A percentile compares a stretch with the other conserved stretches of the same genome.
Conservation (phyloP, 2,888 invertebrate species). For the Nesidiocoris tenuis region DNA sequence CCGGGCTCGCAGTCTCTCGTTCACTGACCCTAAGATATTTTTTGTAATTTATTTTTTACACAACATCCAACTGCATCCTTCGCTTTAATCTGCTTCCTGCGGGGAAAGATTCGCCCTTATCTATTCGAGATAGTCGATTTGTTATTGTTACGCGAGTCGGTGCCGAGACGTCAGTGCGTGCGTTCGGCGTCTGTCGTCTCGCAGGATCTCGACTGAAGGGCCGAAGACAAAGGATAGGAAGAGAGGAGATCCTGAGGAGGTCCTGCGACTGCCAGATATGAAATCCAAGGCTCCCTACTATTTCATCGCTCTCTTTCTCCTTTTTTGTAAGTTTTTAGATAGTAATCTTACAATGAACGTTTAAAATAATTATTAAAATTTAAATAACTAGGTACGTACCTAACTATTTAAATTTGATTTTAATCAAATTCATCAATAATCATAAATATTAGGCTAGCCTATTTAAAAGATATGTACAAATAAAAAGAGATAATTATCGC, state of each 20-base stretch:
- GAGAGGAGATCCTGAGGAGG: neutral
- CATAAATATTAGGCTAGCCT: too few species aligned
- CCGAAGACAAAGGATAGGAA: neutral
- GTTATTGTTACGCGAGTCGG: too few species aligned
- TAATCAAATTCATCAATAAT: too few species aligned
- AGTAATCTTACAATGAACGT: too few species aligned
- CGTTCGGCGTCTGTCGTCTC: neutral
- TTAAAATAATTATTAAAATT: too few species aligned
- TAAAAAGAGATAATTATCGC: too few species aligned
- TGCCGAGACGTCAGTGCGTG: neutral
- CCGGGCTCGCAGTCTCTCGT: neutral
- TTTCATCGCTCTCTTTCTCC: neutral
- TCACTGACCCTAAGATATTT: neutral
- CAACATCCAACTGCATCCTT: neutral
- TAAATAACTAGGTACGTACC: too few species aligned
- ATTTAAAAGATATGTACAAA: too few species aligned
- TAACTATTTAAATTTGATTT: too few species aligned
- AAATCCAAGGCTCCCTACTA: neutral
- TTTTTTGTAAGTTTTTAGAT: neutral
- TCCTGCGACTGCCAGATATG: neutral
- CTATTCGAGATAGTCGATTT: neutral
- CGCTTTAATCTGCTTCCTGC: neutral
- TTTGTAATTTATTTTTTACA: neutral
- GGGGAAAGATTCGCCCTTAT: neutral
- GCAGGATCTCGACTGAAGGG: neutral